Evolutionary conservation across 2,113 vertebrate species (phyloP), one percentile per base, ranked within the genome.

Genomic region (Anolis sagrei): DNA sequence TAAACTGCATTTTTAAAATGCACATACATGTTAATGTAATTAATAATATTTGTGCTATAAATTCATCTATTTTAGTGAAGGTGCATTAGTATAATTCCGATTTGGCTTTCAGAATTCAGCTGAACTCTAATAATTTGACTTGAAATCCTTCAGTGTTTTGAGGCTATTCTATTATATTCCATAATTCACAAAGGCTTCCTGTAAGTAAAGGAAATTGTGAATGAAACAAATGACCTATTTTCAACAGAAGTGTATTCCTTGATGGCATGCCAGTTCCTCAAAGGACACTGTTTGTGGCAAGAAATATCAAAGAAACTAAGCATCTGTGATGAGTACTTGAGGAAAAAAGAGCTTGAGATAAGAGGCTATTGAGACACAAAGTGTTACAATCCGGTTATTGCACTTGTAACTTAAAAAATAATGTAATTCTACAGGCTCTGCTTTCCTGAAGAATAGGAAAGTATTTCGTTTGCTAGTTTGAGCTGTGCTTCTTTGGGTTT

Each of bases 381-480:
- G 11, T 76, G 49, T 13, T 68, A 34, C 32, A 69, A 23, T 3
- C 7, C 36, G 9, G 39, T 36, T 81, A 58, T 74, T 90, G 49
- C 8, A 1, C 1, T 76, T 88, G 88, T 86, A 29, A 27, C 85
- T 25, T 79, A 34, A 79, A 69, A 90, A 83, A n/a, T 29, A 64
- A 78, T 84, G 81, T 72, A 36, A 86, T 83, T 77, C 48, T 69
- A 13, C 3, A 6, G 7, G 58, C 4, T 32, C 27, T 81, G 36
- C 39, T 69, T 89, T 90, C 93, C 82, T 84, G 49, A 76, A 21
- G 81, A 44, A 0, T 77, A 76, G 21, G 29, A 23, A 51, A 89
- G 44, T 90, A 92, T 76, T 86, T 89, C 90, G 61, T 18, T 51
- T 79, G 4, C 87, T 92, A 90, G 90, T 88, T 92, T 88, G 69